Percentiles rank a stretch among this genome's conserved stretches.
Conservation (phyloP, 1,140 invertebrate species). For the Mycetomoellerius zeteki region DNA sequence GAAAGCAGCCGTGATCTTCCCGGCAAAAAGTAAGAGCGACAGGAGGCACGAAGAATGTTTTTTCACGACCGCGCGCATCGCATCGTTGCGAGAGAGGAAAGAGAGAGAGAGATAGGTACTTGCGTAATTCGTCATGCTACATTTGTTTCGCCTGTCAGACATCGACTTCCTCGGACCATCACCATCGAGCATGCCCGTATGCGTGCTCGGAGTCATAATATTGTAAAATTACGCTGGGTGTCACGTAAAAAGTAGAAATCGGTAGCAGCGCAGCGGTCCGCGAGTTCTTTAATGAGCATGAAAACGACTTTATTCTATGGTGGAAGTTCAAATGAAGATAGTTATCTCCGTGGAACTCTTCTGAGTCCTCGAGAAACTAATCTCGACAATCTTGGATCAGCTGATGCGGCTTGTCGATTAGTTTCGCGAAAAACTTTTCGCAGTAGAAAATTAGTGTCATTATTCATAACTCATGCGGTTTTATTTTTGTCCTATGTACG, state of each 20-base stretch:
- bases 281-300: background rate
- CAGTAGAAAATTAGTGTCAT: conserved; percentile 22
- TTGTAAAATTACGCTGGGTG: background rate
- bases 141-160: conserved; percentile 54
- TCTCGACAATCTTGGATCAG: conserved; percentile 2
- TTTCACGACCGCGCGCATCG: conserved; percentile 44
- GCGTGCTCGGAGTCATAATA: conserved; percentile 25
- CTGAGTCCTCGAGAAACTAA: background rate
- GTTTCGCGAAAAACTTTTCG: conserved; percentile 16
- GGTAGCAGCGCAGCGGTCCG: background rate
- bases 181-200: conserved; percentile 31
- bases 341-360: conserved; percentile 12
- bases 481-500: background rate
- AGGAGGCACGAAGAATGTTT: conserved; percentile 39
- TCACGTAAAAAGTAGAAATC: conserved; percentile 46
- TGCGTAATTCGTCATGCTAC: conserved; percentile 54
- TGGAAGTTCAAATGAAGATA: background rate
- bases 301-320: conserved; percentile 22
- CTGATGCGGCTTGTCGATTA: conserved; percentile 3
- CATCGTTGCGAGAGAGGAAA: conserved; percentile 27
- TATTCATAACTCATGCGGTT: conserved; percentile 23
- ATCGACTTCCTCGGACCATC: conserved; percentile 42
- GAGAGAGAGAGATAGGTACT: conserved; percentile 52
- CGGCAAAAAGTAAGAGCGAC: conserved; percentile 67
- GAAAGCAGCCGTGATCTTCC: conserved; percentile 39